These are phyloP conservation scores for Elephantulus edwardii DNA, from an alignment of 2,113 vertebrate species.

Conservation along the genomic window DNA sequence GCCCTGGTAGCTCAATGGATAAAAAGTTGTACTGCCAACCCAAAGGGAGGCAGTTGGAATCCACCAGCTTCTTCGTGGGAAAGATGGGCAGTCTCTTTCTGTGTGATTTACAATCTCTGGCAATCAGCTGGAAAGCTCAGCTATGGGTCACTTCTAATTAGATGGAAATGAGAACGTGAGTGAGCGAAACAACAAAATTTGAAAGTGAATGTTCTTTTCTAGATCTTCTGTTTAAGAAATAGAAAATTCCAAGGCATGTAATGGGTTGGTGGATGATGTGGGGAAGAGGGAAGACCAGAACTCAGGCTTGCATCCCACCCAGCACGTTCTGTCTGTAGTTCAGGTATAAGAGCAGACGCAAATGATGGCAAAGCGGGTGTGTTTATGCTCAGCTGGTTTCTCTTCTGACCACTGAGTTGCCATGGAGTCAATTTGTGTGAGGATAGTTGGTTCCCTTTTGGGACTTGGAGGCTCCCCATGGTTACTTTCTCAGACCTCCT, in stretches of 20 bases:
- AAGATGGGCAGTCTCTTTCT: too few relatives aligned
- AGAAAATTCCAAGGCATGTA: background rate
- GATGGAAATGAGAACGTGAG: background rate
- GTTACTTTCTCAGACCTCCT: background rate
- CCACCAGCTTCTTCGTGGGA: too few relatives aligned
- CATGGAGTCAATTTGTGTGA: too few relatives aligned
- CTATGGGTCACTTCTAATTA: too few relatives aligned
- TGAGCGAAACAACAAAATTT: background rate
- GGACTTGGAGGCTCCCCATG: background rate
- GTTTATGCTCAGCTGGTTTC: background rate
- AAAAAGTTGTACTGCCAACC: too few relatives aligned
- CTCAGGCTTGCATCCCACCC: background rate
- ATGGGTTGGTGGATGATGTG: background rate
- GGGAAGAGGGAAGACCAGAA: background rate
- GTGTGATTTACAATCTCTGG: too few relatives aligned
- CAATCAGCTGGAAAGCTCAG: too few relatives aligned
- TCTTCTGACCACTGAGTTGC: background rate
- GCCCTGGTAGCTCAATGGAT: too few relatives aligned
- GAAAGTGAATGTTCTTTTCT: background rate
- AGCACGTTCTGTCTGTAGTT: background rate
- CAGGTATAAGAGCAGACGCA: background rate
- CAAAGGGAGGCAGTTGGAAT: too few relatives aligned
- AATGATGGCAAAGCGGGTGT: background rate
- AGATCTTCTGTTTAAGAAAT: background rate
- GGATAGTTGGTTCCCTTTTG: background rate